Evolutionary conservation across 1,140 invertebrate genomes (phyloP), one percentile per base, ranked within the genome.

Genomic region (Scaptomyza montana): DNA sequence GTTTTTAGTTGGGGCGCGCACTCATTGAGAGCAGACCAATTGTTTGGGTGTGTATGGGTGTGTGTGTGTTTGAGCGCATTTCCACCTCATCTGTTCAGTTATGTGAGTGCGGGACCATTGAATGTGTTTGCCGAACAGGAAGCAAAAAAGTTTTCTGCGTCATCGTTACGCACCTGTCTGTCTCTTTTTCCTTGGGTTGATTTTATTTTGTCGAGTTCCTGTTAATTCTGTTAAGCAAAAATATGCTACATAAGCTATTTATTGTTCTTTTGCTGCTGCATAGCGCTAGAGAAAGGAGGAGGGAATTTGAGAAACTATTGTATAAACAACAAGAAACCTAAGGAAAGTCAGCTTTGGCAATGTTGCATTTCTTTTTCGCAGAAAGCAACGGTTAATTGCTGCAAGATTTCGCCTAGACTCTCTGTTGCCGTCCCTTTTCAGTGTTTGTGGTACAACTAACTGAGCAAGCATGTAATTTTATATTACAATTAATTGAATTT

Each of bases 401-500:
- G 62, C 59, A 51, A 5, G 50, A 51, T 63, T 49, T 56, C 43
- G 43, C 49, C 10, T 25, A 36, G 49, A 36, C 33, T 63, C 12
- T 19, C 12, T 21, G 5, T 25, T 46, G 5, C 12, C 41, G 16
- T 45, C 7, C 46, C 28, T 30, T 36, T 56, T 63, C 12, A n/a
- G 33, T 61, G 51, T 63, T 51, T 56, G 33, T 36, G 56, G 33
- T 36, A 43, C 50, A 61, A 61, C 51, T 76, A 76, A 66, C 76
- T 75, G 72, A 54, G 33, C 67, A 41, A 66, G 59, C 51, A 33
- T 64, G 50, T 55, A 84, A 66, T 75, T 67, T 64, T 64, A 53
- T 85, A 80, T 72, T 65, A 70, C 77, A 77, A 87, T 87, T 89
- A 87, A 87, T 87, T 89, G 72, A 87, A 89, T 87, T 87, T 89